Conservation (phyloP, 2,113 vertebrate species). For the Lynx canadensis region DNA sequence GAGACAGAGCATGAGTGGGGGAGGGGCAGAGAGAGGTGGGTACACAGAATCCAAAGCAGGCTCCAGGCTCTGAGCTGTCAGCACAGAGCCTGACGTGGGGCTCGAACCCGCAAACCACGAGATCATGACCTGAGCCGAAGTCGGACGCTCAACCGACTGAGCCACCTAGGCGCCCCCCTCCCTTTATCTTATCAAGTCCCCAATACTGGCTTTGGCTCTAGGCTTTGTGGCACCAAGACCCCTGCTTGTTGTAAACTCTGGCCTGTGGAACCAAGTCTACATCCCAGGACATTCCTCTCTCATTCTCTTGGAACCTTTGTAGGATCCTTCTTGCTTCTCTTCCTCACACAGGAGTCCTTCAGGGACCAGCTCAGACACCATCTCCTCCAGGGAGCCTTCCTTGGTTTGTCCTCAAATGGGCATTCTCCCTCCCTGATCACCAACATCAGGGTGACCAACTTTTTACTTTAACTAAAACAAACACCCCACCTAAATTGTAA, state of each 20-base stretch:
- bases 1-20: too few species aligned
- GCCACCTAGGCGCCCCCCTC: not conserved
- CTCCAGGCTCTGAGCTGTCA: too few species aligned
- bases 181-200: not conserved
- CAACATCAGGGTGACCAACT: too few species aligned
- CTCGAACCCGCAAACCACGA: too few species aligned
- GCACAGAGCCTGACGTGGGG: too few species aligned
- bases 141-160: too few species aligned
- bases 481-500: not conserved
- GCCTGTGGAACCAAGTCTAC: not conserved
- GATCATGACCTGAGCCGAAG: too few species aligned
- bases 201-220: not conserved
- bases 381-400: constrained; percentile 17
- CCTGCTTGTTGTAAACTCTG: not conserved
- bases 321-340: not conserved
- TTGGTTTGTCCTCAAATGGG: not conserved
- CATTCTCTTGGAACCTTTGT: not conserved
- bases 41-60: too few species aligned
- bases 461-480: not conserved
- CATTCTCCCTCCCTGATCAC: not conserved
- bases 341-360: not conserved
- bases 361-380: not conserved
- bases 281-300: not conserved
- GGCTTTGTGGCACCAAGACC: not conserved
- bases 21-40: too few species aligned